These are phyloP conservation scores for Acronicta psi DNA, from an alignment of 2,888 invertebrate species.

Conservation along the genomic window DNA sequence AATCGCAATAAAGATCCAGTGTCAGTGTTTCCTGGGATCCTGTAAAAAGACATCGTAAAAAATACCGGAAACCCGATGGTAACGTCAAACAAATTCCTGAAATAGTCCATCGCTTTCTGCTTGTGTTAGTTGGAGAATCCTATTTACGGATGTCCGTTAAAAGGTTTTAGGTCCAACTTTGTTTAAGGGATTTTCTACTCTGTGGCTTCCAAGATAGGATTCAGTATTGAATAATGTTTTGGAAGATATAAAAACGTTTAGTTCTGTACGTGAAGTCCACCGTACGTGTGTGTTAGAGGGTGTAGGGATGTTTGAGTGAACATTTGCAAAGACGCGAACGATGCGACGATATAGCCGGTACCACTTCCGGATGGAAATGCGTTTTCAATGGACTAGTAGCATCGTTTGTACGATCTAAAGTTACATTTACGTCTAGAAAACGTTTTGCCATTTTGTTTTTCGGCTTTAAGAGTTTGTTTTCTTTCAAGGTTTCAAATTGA, in stretches of 20 bases:
- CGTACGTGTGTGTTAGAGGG: constrained; percentile 63
- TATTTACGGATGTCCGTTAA: constrained; percentile 47
- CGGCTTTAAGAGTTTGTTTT: constrained; percentile 27
- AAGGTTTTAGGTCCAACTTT: constrained; percentile 36
- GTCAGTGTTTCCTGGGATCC: constrained; percentile 66
- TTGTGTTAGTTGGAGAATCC: constrained; percentile 66
- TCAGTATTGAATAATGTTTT: constrained; percentile 5
- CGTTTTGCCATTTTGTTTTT: constrained; percentile 51
- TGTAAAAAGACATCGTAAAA: constrained; percentile 72
- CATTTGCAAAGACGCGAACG: constrained; percentile 73
- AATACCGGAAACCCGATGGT: constrained; percentile 69
- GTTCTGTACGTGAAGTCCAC: constrained; percentile 38
- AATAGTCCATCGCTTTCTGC: constrained; percentile 69
- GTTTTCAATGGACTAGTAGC: constrained; percentile 65
- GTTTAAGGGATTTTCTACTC: constrained; percentile 19
- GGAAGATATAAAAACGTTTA: constrained; percentile 49
- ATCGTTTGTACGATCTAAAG: constrained; percentile 56
- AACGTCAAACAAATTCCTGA: constrained; percentile 76
- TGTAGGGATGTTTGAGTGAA: constrained; percentile 61
- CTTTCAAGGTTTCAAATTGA: constrained; percentile 39
- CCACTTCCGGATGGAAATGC: constrained; percentile 78
- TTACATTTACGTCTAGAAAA: constrained; percentile 54
- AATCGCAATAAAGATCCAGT: constrained; percentile 80
- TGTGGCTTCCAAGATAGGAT: not conserved
- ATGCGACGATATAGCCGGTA: constrained; percentile 71